Conservation (phyloP, 2,888 invertebrate species). For the Drosophila lutescens region DNA sequence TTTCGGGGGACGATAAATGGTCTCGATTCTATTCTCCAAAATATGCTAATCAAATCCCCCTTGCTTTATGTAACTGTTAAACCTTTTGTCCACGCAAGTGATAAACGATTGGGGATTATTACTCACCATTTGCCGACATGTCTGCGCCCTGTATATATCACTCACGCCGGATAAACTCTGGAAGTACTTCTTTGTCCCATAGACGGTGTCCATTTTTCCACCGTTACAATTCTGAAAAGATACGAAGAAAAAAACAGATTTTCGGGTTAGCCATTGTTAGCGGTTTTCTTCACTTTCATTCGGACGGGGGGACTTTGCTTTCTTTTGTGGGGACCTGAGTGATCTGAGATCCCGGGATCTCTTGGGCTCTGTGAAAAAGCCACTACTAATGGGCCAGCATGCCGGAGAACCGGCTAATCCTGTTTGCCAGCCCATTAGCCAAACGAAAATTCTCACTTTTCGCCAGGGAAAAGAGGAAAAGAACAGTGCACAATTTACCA, state of each 20-base stretch:
- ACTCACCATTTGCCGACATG: conserved; percentile 84
- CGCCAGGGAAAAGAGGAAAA: conserved; percentile 45
- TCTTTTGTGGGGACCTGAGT: conserved; percentile 53
- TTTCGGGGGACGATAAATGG: conserved; percentile 10
- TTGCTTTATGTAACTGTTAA: conserved; percentile 8
- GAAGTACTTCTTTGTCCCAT: conserved; percentile 84
- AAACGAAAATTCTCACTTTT: conserved; percentile 79
- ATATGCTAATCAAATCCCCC: conserved; percentile 20
- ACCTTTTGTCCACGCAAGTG: conserved; percentile 20
- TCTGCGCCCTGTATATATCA: conserved; percentile 83
- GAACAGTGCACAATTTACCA: conserved; percentile 45
- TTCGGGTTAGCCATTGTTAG: conserved; percentile 21
- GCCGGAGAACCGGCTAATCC: conserved; percentile 70
- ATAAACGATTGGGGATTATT: conserved; percentile 48
- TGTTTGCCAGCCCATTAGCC: conserved; percentile 59
- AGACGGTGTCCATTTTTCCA: conserved; percentile 83
- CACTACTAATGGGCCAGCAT: conserved; percentile 35
- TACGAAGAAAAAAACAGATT: background rate
- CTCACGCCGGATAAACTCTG: conserved; percentile 84
- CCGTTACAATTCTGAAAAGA: conserved; percentile 41
- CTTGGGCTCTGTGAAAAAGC: conserved; percentile 27
- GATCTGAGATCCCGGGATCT: conserved; percentile 11
- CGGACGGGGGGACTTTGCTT: conserved; percentile 40
- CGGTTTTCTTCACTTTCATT: conserved; percentile 60
- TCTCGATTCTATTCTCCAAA: conserved; percentile 22